These are phyloP conservation scores for Trachelus troglodyta DNA, from an alignment of 2,888 invertebrate species.

Conservation along the genomic window DNA sequence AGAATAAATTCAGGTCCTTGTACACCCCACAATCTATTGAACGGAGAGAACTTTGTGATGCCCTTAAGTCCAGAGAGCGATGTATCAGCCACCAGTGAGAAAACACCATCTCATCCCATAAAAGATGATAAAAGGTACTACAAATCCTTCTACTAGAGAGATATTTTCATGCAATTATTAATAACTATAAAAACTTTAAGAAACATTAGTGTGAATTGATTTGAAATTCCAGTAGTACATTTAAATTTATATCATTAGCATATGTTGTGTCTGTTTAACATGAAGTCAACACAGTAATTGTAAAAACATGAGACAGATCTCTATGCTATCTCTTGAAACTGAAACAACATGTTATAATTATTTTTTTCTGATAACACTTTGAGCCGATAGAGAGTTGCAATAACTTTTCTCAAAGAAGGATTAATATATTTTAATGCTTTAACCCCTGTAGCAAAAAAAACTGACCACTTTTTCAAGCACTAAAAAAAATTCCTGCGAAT, in stretches of 20 bases:
- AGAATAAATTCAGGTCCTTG: constrained; percentile 38
- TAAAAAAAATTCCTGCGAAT: background rate
- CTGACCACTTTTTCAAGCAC: background rate
- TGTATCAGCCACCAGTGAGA: constrained; percentile 61
- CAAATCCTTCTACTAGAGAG: background rate
- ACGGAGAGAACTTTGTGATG: constrained; percentile 62
- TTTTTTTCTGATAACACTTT: background rate
- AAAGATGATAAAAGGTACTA: constrained; percentile 60
- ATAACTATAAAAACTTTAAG: background rate
- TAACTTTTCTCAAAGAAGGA: background rate
- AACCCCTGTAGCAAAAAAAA: background rate
- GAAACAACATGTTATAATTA: background rate
- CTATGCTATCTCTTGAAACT: background rate
- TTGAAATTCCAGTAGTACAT: background rate
- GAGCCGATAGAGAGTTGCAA: background rate
- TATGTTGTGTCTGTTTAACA: background rate
- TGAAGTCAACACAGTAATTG: background rate
- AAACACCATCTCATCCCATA: constrained; percentile 44
- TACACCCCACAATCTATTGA: constrained; percentile 43
- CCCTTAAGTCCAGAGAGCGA: constrained; percentile 66
- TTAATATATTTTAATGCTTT: background rate
- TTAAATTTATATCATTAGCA: background rate
- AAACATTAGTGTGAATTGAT: constrained; percentile 4
- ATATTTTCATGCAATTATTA: constrained; percentile 20
- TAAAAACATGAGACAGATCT: background rate